Evolutionary conservation across 2,797 vertebrate genomes (phyloP).

Genomic region (Apogon talboti): DNA sequence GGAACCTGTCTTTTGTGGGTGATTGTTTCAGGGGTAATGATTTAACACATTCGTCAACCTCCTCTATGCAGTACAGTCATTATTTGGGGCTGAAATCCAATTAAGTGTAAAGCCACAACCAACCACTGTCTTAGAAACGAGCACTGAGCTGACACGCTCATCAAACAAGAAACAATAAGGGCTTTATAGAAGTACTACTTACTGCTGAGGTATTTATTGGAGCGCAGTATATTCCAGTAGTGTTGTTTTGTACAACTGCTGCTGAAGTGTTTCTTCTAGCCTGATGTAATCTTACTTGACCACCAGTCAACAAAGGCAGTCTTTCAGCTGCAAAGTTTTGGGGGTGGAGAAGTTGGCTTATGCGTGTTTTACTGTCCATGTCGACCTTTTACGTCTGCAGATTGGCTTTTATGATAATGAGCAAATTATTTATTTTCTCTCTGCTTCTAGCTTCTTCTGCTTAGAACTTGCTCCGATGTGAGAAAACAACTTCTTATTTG

Average conservation of each 20-base stretch:
- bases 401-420: conserved; percentile 14
- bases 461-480: neutral
- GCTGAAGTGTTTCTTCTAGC: conserved; percentile 25
- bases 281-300: conserved; percentile 37
- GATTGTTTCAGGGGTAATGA: neutral
- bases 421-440: neutral
- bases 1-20: neutral
- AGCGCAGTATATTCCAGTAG: conserved; percentile 4
- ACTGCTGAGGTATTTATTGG: conserved; percentile 3
- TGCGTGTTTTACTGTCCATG: neutral
- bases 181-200: neutral
- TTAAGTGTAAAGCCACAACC: conserved; percentile 5
- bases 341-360: neutral
- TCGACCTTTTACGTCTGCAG: conserved; percentile 11
- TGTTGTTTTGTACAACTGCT: conserved; percentile 13
- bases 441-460: neutral
- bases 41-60: neutral
- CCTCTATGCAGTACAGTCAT: neutral
- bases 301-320: conserved; percentile 39
- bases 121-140: conserved; percentile 12
- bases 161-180: neutral
- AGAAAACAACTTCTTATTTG: conserved; percentile 26
- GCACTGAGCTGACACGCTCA: neutral
- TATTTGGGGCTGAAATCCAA: neutral
- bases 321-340: conserved; percentile 7